Evolutionary conservation across 2,113 vertebrate species (phyloP).

Genomic region (Microtus montanus): DNA sequence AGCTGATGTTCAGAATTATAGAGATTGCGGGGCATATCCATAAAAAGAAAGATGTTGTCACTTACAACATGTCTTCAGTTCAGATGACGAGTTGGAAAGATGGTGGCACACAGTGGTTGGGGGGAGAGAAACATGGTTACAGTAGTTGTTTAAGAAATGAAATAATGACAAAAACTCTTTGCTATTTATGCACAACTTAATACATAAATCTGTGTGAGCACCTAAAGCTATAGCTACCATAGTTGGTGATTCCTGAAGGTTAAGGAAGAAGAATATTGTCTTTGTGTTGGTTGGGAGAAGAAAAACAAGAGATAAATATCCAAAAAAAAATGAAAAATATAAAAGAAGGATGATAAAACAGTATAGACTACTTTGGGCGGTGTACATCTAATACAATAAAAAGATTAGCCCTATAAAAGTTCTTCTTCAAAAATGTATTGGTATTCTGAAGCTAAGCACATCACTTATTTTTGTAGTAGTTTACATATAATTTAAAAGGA

Average conservation of each 20-base stretch:
- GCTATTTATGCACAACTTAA: background rate
- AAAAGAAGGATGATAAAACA: background rate
- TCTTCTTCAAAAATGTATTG: background rate
- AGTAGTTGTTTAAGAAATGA: background rate
- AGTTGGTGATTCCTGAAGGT: background rate
- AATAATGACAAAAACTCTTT: background rate
- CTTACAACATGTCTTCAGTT: background rate
- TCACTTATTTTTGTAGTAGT: background rate
- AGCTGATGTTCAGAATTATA: background rate
- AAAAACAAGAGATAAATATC: background rate
- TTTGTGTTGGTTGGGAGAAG: background rate
- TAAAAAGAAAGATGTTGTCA: background rate
- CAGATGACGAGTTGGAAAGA: background rate
- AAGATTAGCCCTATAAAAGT: background rate
- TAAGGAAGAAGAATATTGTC: background rate
- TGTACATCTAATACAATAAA: background rate
- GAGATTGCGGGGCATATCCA: background rate
- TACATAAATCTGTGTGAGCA: background rate
- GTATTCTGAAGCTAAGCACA: background rate
- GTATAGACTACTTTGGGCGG: background rate
- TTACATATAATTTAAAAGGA: constrained; percentile 22
- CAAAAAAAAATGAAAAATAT: background rate
- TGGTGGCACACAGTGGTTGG: background rate
- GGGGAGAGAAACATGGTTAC: background rate
- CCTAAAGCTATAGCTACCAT: background rate